Evolutionary conservation across 37 sponge, comb jelly and placozoan species (phyloP).

Genomic region (Petrosia ficiformis): DNA sequence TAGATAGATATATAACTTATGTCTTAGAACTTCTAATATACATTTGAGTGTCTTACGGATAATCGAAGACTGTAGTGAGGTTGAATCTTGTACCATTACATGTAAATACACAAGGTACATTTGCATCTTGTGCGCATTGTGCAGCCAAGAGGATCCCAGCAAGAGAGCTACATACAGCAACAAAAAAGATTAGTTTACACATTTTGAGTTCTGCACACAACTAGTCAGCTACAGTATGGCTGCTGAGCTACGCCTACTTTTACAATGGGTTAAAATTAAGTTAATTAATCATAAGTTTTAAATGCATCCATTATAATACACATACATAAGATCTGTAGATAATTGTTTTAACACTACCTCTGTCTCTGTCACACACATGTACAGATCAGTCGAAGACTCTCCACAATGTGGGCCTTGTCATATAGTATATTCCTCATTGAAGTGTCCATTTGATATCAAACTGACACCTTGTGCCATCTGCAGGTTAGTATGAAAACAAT

Average conservation of each 20-base stretch:
- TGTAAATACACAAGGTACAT: constrained; percentile 13
- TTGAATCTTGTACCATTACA: constrained; percentile 52
- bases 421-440: constrained; percentile 37
- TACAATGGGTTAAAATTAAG: too few species aligned
- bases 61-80: constrained; percentile 23
- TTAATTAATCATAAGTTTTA: too few species aligned
- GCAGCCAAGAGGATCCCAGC: neutral
- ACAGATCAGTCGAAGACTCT: too few species aligned
- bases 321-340: neutral
- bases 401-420: constrained; percentile 34
- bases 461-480: constrained; percentile 34
- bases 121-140: constrained; percentile 25
- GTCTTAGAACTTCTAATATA: too few species aligned
- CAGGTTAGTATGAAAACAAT: too few species aligned
- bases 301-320: too few species aligned
- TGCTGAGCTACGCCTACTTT: too few species aligned
- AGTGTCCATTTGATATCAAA: constrained; percentile 38
- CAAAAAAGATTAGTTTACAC: neutral
- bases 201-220: too few species aligned
- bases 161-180: neutral
- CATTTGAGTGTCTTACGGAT: constrained; percentile 36
- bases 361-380: neutral
- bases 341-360: neutral
- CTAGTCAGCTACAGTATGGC: too few species aligned
- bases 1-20: too few species aligned